Evolutionary conservation across 2,113 vertebrate genomes (phyloP).

Genomic region (Rallus limicola): DNA sequence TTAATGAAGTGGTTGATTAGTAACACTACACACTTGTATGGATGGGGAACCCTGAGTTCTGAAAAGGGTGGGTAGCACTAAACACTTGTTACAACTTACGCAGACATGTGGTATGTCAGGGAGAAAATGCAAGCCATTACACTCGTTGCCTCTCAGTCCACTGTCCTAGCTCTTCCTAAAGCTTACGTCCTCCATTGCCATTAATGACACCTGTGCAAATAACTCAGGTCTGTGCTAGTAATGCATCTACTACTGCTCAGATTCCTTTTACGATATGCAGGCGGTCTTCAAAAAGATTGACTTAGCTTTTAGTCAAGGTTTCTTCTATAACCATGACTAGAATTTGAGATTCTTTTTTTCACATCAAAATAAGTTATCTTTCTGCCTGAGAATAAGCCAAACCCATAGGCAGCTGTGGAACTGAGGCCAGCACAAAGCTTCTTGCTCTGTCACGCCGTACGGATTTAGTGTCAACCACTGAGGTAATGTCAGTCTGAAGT

Average conservation of each 20-base stretch:
- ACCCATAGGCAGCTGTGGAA: background rate
- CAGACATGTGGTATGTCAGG: background rate
- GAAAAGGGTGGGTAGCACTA: background rate
- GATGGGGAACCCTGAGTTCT: background rate
- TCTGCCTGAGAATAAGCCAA: background rate
- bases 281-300: background rate
- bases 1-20: background rate
- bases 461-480: background rate
- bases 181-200: background rate
- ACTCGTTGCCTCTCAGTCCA: background rate
- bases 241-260: background rate
- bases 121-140: background rate
- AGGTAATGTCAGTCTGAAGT: background rate
- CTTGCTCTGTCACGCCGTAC: background rate
- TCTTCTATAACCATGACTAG: background rate
- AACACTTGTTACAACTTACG: background rate
- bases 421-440: background rate
- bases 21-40: no score
- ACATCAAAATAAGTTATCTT: background rate
- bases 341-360: background rate
- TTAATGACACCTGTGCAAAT: background rate
- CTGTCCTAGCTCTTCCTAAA: background rate
- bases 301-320: background rate
- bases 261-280: background rate
- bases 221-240: background rate